Evolutionary conservation across 2,113 vertebrate species (phyloP).

Genomic region (Takifugu bimaculatus): DNA sequence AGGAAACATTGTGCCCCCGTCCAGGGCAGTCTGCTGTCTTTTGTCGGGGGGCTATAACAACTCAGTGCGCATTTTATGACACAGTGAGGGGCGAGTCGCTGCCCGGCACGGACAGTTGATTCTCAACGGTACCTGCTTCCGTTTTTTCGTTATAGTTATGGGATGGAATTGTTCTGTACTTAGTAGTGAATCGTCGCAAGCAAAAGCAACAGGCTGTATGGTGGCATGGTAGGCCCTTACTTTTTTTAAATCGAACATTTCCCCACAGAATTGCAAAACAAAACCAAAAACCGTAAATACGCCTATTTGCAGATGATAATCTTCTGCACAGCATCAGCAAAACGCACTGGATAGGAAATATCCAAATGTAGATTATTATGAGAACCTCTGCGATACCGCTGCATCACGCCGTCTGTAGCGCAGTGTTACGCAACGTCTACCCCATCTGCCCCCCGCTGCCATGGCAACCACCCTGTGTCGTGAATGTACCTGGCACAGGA

Average conservation of each 20-base stretch:
- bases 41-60: not conserved
- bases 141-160: not conserved
- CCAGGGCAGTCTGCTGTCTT: not conserved
- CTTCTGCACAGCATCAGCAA: too few relatives aligned
- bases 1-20: too few relatives aligned
- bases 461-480: slow-evolving; percentile 1
- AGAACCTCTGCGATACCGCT: not conserved
- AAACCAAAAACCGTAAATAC: too few relatives aligned
- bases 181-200: too few relatives aligned
- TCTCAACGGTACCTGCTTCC: not conserved
- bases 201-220: too few relatives aligned
- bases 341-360: too few relatives aligned
- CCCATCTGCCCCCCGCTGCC: not conserved
- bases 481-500: not conserved
- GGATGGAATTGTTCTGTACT: too few relatives aligned
- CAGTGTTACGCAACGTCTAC: slow-evolving; percentile 22
- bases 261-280: too few relatives aligned
- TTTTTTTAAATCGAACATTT: too few relatives aligned
- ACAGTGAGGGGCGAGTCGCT: not conserved
- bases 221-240: too few relatives aligned
- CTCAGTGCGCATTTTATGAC: not conserved
- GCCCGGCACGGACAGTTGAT: not conserved
- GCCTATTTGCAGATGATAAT: too few relatives aligned
- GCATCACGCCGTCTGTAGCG: not conserved
- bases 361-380: too few relatives aligned